Conservation (phyloP, 2,888 invertebrate species). For the Lasioglossum villosulum region DNA sequence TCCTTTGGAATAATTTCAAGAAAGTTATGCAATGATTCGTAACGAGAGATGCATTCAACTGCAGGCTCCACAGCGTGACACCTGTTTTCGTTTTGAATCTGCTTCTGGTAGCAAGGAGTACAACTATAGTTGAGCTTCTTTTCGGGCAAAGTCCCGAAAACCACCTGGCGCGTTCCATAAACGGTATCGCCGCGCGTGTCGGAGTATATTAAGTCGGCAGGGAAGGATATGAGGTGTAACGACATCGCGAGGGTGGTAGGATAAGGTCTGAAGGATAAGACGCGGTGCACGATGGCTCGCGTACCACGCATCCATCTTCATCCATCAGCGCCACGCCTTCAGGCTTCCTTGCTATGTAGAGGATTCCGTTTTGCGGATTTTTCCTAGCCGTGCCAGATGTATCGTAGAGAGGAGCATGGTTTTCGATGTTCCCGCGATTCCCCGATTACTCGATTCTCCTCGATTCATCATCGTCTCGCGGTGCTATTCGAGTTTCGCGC, state of each 20-base stretch:
- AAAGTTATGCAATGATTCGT: background rate
- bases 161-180: conserved; percentile 57
- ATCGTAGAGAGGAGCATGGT: conserved; percentile 32
- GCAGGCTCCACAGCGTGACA: background rate
- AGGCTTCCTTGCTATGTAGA: conserved; percentile 29
- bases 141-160: conserved; percentile 1
- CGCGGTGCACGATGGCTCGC: conserved; percentile 39
- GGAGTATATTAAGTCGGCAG: conserved; percentile 68
- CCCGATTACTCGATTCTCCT: background rate
- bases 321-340: conserved; percentile 77
- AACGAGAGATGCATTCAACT: background rate
- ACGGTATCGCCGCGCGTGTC: conserved; percentile 63
- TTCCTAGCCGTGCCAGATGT: conserved; percentile 56
- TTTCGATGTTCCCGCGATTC: conserved; percentile 28
- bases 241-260: conserved; percentile 47
- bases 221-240: conserved; percentile 68
- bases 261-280: conserved; percentile 25
- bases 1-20: too few species aligned
- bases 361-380: conserved; percentile 63
- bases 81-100: background rate
- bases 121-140: background rate
- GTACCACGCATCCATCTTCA: conserved; percentile 81
- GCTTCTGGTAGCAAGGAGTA: background rate
- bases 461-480: conserved; percentile 53
- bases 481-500: background rate